Conservation (phyloP, 2,797 vertebrate genomes). For the Prunella strophiata region DNA sequence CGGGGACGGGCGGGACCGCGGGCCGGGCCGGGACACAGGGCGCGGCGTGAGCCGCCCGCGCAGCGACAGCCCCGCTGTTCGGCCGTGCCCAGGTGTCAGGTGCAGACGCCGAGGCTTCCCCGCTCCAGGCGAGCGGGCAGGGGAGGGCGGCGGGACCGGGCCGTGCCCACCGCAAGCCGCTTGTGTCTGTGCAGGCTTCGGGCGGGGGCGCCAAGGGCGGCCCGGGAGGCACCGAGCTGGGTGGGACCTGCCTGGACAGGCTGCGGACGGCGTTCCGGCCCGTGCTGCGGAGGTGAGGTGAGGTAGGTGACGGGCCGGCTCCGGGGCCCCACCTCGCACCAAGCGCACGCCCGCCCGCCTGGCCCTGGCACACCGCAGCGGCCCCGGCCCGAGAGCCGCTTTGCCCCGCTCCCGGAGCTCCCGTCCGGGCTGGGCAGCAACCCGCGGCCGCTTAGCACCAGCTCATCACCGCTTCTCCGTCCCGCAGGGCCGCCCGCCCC, state of each 20-base stretch:
- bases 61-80: not conserved
- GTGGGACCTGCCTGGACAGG: slow-evolving; percentile 81
- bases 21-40: not conserved
- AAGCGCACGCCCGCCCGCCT: not conserved
- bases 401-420: not conserved
- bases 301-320: slow-evolving; percentile 78
- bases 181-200: slow-evolving; percentile 77
- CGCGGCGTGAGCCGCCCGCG: not conserved
- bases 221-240: slow-evolving; percentile 77
- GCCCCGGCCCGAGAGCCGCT: not conserved
- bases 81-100: not conserved
- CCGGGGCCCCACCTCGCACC: too few relatives aligned
- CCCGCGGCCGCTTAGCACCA: not conserved
- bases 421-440: not conserved
- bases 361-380: not conserved
- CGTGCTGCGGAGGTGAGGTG: slow-evolving; percentile 90
- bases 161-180: not conserved
- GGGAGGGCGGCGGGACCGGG: not conserved
- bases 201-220: slow-evolving; percentile 75
- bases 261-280: slow-evolving; percentile 86
- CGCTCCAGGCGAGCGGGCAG: not conserved
- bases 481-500: slow-evolving; percentile 60
- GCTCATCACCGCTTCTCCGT: slow-evolving; percentile 30
- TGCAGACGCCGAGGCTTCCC: not conserved
- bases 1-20: not conserved